These are phyloP conservation scores for Acrocyrtus sp. DNA, from an alignment of 2,888 invertebrate genomes.

Conservation along the genomic window DNA sequence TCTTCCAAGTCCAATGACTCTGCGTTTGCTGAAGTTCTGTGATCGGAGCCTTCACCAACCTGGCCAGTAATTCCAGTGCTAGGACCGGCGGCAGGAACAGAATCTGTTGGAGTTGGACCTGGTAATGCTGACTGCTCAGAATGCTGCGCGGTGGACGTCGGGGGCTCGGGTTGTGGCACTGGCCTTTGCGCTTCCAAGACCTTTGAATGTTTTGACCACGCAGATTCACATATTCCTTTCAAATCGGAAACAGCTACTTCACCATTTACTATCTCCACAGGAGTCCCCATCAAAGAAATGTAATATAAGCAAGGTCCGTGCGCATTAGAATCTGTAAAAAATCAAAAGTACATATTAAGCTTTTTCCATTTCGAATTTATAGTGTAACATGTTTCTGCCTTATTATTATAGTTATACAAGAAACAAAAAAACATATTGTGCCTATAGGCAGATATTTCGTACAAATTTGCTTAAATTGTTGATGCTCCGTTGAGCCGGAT, in stretches of 20 bases:
- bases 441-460: too few relatives aligned
- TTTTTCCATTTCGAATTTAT: background rate
- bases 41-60: background rate
- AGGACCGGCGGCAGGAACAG: background rate
- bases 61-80: background rate
- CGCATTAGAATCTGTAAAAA: constrained; percentile 56
- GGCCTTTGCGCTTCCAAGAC: constrained; percentile 25
- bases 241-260: constrained; percentile 73
- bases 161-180: background rate
- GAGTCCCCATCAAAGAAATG: constrained; percentile 83
- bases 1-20: constrained; percentile 14
- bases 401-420: background rate
- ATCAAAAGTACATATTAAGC: constrained; percentile 4
- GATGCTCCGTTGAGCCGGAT: constrained; percentile 79
- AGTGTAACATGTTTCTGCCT: background rate
- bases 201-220: constrained; percentile 70
- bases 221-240: constrained; percentile 73
- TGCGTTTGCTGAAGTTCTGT: constrained; percentile 11
- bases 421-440: too few relatives aligned
- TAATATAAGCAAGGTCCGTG: constrained; percentile 81
- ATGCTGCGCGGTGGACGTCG: background rate
- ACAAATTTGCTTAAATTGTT: constrained; percentile 68
- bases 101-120: background rate
- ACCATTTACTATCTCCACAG: constrained; percentile 81
- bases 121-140: background rate